Conservation (phyloP, 1,140 invertebrate species). For the Tetragnatha versicolor region DNA sequence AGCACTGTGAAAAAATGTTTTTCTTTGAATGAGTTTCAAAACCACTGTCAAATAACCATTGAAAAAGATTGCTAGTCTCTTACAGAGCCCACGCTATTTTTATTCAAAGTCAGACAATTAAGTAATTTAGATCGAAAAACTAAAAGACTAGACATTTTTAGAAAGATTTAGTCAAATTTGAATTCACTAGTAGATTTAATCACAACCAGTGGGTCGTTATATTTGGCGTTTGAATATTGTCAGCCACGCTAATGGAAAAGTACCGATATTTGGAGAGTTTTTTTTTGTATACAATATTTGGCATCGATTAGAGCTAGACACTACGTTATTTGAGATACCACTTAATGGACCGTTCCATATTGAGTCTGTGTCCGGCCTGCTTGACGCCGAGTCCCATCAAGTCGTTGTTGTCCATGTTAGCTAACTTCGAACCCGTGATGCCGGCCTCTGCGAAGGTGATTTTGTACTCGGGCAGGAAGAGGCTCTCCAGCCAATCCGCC, state of each 20-base stretch:
- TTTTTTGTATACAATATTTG: slow-evolving; percentile 40
- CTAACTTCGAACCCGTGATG: slow-evolving; percentile 66
- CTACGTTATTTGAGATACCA: slow-evolving; percentile 50
- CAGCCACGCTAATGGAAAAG: background rate
- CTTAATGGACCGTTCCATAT: slow-evolving; percentile 61
- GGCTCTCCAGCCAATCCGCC: slow-evolving; percentile 67
- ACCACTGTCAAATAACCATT: no score
- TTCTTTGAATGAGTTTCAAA: no score
- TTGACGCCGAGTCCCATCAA: slow-evolving; percentile 68
- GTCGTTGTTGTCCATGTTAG: slow-evolving; percentile 66
- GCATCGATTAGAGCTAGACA: slow-evolving; percentile 16
- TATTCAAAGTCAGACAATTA: background rate
- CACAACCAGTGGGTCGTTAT: background rate
- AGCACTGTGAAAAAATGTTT: no score
- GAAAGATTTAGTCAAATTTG: background rate
- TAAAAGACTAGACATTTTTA: background rate
- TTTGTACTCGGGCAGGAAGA: slow-evolving; percentile 68
- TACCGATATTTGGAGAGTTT: background rate
- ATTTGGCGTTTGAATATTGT: background rate
- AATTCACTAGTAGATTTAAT: background rate
- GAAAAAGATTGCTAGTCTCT: no score
- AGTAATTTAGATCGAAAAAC: background rate
- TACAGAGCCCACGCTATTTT: no score
- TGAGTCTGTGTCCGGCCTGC: slow-evolving; percentile 68
- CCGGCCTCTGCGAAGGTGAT: slow-evolving; percentile 64